Conservation (phyloP, 1,140 invertebrate species). For the Heliconius hermathena region DNA sequence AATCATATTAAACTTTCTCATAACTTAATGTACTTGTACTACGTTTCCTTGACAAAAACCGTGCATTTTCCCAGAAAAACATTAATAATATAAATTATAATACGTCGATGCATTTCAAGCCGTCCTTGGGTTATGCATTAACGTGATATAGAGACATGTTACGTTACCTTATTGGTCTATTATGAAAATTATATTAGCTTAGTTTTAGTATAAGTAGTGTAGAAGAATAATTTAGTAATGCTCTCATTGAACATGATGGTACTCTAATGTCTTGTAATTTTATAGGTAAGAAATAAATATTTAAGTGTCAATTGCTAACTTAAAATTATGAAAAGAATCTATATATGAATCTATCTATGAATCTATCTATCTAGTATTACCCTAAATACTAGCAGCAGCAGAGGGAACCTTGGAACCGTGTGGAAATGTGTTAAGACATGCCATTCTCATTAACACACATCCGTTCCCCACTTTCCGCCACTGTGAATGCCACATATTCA, state of each 20-base stretch:
- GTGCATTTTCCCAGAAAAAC: background rate
- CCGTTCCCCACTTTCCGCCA: too few species aligned
- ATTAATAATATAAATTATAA: background rate
- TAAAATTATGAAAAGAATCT: too few species aligned
- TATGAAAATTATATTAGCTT: slow-evolving; percentile 9
- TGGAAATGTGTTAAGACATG: too few species aligned
- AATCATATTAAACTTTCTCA: too few species aligned
- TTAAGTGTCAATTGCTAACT: too few species aligned
- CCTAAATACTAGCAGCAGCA: too few species aligned
- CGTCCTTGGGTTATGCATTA: background rate
- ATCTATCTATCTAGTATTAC: too few species aligned
- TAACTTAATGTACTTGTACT: background rate
- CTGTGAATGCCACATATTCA: too few species aligned
- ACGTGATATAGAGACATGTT: background rate
- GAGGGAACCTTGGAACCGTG: too few species aligned
- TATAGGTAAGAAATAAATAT: too few species aligned
- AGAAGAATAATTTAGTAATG: background rate
- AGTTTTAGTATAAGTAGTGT: background rate
- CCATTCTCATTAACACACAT: too few species aligned
- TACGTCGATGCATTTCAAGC: background rate
- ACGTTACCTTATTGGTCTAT: background rate
- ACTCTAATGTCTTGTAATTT: background rate
- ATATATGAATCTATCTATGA: too few species aligned
- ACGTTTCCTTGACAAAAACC: background rate
- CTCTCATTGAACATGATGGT: background rate